A percentile compares a stretch with the other conserved stretches of the same genome.
These are phyloP conservation scores for Micromesistius poutassou DNA, from an alignment of 2,797 vertebrate genomes.

Conservation along the genomic window DNA sequence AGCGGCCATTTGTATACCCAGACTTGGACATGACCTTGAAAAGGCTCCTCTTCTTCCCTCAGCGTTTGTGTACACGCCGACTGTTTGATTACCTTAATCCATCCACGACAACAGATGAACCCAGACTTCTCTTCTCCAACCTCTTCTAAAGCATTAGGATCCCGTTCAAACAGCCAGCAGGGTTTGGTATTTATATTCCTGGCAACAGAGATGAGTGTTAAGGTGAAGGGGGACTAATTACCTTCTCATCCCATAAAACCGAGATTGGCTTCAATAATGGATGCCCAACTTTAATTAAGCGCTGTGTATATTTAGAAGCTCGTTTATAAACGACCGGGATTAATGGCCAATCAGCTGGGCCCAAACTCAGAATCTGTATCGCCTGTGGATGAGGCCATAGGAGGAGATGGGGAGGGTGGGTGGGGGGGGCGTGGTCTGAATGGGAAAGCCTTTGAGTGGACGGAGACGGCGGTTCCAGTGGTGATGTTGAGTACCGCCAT, in stretches of 20 bases:
- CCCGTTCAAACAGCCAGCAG: slow-evolving; percentile 59
- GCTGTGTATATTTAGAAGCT: slow-evolving; percentile 70
- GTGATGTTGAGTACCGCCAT: not conserved
- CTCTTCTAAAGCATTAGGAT: slow-evolving; percentile 45
- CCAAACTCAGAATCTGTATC: slow-evolving; percentile 39
- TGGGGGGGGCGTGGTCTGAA: slow-evolving; percentile 16
- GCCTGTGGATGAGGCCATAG: slow-evolving; percentile 22
- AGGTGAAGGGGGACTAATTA: slow-evolving; percentile 73
- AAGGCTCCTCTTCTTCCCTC: slow-evolving; percentile 11
- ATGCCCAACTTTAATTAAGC: slow-evolving; percentile 75
- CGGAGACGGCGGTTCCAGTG: not conserved
- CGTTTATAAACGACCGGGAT: slow-evolving; percentile 68
- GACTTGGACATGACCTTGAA: slow-evolving; percentile 58
- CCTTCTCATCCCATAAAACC: slow-evolving; percentile 70
- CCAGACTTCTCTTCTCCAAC: slow-evolving; percentile 55
- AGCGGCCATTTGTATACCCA: slow-evolving; percentile 58
- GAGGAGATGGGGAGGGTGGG: slow-evolving; percentile 20
- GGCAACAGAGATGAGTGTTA: slow-evolving; percentile 56
- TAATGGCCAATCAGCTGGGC: slow-evolving; percentile 54
- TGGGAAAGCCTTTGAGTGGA: too few species aligned
- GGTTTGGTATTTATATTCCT: slow-evolving; percentile 64
- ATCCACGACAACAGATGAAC: slow-evolving; percentile 49
- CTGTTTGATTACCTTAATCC: slow-evolving; percentile 31
- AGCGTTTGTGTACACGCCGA: not conserved
- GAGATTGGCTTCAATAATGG: slow-evolving; percentile 70